These are phyloP conservation scores for Gnathonemus echidnorhynchus DNA, from an alignment of 2,113 vertebrate species.

Conservation along the genomic window DNA sequence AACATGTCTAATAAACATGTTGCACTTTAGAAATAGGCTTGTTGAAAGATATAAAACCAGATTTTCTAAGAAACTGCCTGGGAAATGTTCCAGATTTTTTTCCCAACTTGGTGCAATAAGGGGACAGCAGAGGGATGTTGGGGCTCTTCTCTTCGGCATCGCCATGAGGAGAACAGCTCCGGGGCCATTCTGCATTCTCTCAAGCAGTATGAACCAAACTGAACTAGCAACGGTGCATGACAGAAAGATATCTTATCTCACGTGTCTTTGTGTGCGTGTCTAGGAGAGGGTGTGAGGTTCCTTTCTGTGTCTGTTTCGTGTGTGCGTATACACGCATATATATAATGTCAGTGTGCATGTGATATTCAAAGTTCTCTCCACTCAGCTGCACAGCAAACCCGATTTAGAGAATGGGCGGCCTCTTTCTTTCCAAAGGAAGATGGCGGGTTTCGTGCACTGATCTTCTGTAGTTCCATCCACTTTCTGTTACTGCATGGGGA, in stretches of 20 bases:
- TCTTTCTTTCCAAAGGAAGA: neutral
- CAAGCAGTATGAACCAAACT: conserved; percentile 7
- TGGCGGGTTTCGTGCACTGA: neutral
- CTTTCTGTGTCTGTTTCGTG: neutral
- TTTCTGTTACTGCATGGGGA: neutral
- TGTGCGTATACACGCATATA: neutral
- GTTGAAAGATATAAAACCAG: neutral
- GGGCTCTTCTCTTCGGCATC: neutral
- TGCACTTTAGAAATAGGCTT: conserved; percentile 17
- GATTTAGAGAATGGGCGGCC: neutral
- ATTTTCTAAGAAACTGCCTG: conserved; percentile 3
- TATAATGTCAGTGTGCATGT: neutral
- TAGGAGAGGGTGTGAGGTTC: conserved; percentile 4
- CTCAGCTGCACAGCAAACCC: neutral
- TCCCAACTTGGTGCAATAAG: conserved; percentile 14
- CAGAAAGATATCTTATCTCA: conserved; percentile 6
- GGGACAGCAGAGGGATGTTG: neutral
- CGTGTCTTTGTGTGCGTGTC: neutral
- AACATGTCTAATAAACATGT: conserved; percentile 20
- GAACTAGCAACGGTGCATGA: conserved; percentile 14
- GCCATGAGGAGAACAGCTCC: neutral
- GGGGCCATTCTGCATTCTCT: neutral
- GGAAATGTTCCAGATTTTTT: conserved; percentile 11
- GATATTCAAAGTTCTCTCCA: neutral
- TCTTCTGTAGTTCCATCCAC: neutral